Conservation (phyloP, 2,113 vertebrate genomes). For the Pituophis catenifer region DNA sequence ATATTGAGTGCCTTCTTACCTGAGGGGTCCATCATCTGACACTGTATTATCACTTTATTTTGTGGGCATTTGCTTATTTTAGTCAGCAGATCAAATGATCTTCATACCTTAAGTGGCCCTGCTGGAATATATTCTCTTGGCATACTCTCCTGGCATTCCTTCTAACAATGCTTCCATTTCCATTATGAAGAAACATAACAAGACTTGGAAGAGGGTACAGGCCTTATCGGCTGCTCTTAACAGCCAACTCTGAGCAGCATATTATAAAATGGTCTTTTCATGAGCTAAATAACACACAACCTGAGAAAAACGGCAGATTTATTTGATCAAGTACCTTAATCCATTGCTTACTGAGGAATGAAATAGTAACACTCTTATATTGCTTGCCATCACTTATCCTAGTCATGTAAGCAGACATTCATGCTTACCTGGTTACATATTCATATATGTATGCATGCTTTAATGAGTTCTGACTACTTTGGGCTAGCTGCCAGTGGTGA, state of each 20-base stretch:
- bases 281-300: not conserved
- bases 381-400: not conserved
- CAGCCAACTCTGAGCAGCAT: not conserved
- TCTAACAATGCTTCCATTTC: not conserved
- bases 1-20: not conserved
- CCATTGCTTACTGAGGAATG: not conserved
- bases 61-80: not conserved
- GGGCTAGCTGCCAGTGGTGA: not conserved
- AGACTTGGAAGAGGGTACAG: not conserved
- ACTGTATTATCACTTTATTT: not conserved
- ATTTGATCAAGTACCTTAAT: not conserved
- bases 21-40: not conserved
- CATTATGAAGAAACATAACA: not conserved
- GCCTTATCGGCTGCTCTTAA: not conserved
- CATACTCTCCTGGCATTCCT: not conserved
- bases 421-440: not conserved
- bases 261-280: not conserved
- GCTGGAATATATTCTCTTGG: not conserved
- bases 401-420: not conserved
- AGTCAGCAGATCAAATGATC: not conserved
- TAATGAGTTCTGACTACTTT: not conserved
- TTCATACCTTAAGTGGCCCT: not conserved
- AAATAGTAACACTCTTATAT: not conserved
- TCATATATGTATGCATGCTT: not conserved
- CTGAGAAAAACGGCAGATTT: not conserved